Base-by-base conservation (phyloP, 2,888 invertebrate species). In the Chymomyza amoena region DNA sequence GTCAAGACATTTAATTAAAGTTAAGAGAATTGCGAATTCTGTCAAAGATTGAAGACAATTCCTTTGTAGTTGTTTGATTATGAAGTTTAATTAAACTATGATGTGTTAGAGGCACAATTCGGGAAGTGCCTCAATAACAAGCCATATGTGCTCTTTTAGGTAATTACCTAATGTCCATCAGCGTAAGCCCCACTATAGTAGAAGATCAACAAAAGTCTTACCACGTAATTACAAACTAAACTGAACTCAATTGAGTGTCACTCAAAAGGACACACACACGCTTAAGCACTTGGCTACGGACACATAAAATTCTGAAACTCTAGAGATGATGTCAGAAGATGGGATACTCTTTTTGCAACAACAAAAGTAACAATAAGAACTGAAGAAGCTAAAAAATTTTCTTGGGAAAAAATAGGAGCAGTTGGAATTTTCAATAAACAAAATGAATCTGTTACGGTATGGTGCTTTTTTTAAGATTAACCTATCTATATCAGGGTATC, bases 111-210 rank as follows among this genome's bases (percentile, higher is more conserved):
- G 13, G 39, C 13, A 6, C 6, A 32, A 6, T 32, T 7, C 6
- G 0, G 7, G 9, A 32, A 45, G 13, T 45, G 39, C 2, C 13
- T 45, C 39, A 45, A 45, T 45, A 45, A 7, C 32, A 32, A 32
- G 32, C 32, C 9, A 32, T 32, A 32, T 32, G 32, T 32, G 5
- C 32, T 32, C 54, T 54, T 54, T 54, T 9, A 54, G 59, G 65
- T 78, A 70, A 78, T 72, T 72, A 72, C 72, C 77, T 62, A 72
- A 68, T 73, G 79, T 79, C 72, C 73, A 75, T 84, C 77, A 73
- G 32, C 61, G 61, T 72, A 79, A 84, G 79, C 71, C 59, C 50
- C 60, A 25, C 60, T 32, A 61, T 45, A 56, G 50, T 15, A 5
- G 9, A 54, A 16, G 18, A 54, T 45, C 13, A 45, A 45, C 39